Evolutionary conservation across 2,113 vertebrate species (phyloP), one percentile per base, ranked within the genome.

Genomic region (Mixornis gularis): DNA sequence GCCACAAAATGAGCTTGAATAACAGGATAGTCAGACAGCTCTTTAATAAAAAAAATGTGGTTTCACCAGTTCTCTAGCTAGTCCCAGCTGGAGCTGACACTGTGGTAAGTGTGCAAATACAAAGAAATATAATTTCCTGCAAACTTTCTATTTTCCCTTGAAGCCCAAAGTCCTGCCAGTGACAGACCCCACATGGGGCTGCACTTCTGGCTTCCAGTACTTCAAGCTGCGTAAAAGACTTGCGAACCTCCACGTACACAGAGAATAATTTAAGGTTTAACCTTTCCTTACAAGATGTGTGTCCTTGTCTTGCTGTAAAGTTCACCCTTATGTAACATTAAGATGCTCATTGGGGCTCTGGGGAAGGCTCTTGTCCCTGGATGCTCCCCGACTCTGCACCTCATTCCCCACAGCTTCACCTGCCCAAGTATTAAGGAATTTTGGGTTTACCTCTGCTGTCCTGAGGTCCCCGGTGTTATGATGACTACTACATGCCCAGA

Each of bases 221-320:
- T 74, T 59, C 71, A 38, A 78, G 53, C 40, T 51, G 27, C 4
- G 16, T 17, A n/a, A 72, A 90, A 73, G 71, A 77, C 63, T 90
- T 59, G n/a, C 53, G 58, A 87, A 73, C 36, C 51, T 87, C 44
- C 0, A 0, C 3, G 5, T 82, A 81, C 85, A 94, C 58, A 87
- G 19, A 70, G 86, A 80, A 84, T 93, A 80, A 86, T 83, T 83
- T 70, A 73, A 92, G 51, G 51, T 85, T 93, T 90, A 94, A 86
- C 92, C 64, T 95, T 83, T 66, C 71, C 55, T 88, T 60, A 53
- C 69, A 49, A 53, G 78, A 70, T 32, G 14, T 6, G 2, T 73
- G 63, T 80, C 69, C 52, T 24, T 34, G 56, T 36, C 56, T 69
- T 48, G 46, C 82, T 85, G 41, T 68, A 20, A 84, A 87, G 49